Evolutionary conservation across 2,797 vertebrate species (phyloP).

Genomic region (Sparidentex hasta): DNA sequence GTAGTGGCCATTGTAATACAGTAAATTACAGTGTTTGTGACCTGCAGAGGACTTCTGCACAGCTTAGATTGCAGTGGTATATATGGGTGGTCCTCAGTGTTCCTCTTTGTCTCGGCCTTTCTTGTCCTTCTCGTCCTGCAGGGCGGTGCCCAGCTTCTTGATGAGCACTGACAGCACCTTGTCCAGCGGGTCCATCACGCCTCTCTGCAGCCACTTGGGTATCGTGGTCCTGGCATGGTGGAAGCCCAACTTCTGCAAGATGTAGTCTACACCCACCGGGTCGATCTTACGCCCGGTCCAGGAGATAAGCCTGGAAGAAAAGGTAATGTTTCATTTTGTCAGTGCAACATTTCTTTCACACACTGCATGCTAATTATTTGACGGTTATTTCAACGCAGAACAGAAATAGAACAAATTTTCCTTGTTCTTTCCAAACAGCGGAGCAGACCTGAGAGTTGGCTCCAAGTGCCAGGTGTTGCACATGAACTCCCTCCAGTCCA

Average conservation of each 20-base stretch:
- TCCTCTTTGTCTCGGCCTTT: conserved; percentile 96
- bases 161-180: conserved; percentile 98
- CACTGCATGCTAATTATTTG: not conserved
- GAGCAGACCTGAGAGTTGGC: conserved; percentile 92
- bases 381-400: not conserved
- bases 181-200: conserved; percentile 98
- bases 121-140: conserved; percentile 97
- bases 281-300: conserved; percentile 99
- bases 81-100: conserved; percentile 81
- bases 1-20: conserved; percentile 57
- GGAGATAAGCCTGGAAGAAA: conserved; percentile 91
- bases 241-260: conserved; percentile 98
- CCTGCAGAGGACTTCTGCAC: conserved; percentile 25
- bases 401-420: no score
- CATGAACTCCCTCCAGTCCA: conserved; percentile 99
- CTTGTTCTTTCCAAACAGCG: no score
- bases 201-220: conserved; percentile 99
- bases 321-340: not conserved
- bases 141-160: conserved; percentile 95
- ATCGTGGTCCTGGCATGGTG: conserved; percentile 99
- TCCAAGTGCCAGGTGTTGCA: conserved; percentile 99
- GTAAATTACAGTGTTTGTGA: conserved; percentile 66
- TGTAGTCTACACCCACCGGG: conserved; percentile 98
- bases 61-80: conserved; percentile 54
- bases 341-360: not conserved